Conservation (phyloP, 2,888 invertebrate genomes). For the Fissipunctia ypsillon region DNA sequence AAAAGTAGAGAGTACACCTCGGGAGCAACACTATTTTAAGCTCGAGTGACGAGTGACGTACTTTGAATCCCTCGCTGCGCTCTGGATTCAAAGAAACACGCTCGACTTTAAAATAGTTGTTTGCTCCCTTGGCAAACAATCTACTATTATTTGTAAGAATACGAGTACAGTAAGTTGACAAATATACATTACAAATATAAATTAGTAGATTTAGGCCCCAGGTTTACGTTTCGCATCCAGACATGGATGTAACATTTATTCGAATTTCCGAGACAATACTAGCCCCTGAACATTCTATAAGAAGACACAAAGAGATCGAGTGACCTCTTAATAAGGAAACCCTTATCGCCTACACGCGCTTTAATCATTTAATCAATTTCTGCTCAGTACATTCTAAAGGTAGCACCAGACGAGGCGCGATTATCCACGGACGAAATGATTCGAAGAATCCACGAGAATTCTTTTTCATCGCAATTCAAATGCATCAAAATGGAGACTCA, state of each 20-base stretch:
- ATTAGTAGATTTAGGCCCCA: neutral
- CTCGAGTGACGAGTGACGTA: too few relatives aligned
- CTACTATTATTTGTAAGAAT: too few relatives aligned
- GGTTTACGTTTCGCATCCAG: neutral
- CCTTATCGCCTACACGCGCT: conserved; percentile 47
- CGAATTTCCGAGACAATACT: neutral
- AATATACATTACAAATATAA: too few relatives aligned
- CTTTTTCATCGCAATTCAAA: neutral
- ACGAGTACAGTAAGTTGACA: too few relatives aligned
- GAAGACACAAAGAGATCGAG: conserved; percentile 26
- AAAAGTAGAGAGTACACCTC: too few relatives aligned
- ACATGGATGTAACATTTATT: neutral
- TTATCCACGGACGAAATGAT: neutral
- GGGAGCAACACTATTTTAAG: too few relatives aligned
- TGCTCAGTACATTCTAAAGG: neutral
- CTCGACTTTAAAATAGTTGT: too few relatives aligned
- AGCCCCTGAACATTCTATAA: neutral
- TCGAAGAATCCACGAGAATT: neutral
- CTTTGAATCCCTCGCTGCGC: too few relatives aligned
- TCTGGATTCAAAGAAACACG: too few relatives aligned
- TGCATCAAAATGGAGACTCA: neutral
- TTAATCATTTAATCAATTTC: conserved; percentile 41
- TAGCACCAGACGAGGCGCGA: neutral
- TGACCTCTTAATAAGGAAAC: conserved; percentile 47
- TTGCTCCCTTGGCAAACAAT: too few relatives aligned